Evolutionary conservation across 2,888 invertebrate genomes (phyloP), one percentile per base, ranked within the genome.

Genomic region (Nymphalis c-album): DNA sequence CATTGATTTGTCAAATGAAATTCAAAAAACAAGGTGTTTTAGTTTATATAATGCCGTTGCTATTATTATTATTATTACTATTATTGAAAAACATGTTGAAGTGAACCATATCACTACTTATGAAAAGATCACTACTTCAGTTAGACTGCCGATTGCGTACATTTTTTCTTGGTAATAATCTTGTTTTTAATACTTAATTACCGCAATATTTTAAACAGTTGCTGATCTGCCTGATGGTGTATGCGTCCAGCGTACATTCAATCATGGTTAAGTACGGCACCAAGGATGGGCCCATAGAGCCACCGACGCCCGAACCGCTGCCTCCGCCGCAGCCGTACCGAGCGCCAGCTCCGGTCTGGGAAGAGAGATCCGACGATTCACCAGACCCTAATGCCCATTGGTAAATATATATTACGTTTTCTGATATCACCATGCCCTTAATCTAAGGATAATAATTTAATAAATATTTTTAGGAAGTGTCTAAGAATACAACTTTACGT

Each of bases 251-350:
- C 80, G 90, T 87, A 83, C 89, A 93, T 59, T 92, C 93, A 74
- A 94, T 94, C 87, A 93, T 92, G 86, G 94, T 94, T 70, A 93
- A 94, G 81, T 94, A 89, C 81, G 94, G 94, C 77, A 94, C 94
- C 3, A 94, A 93, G 75, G 91, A 81, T 7, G 94, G 94, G 20
- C 94, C 94, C 57, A 94, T 94, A 60, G 87, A 90, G 80, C 94
- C 94, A 22, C 94, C 94, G 63, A 85, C 91, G 71, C 93, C 94
- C 70, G 93, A 93, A 72, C 84, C 87, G 72, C 85, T 88, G 75
- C 90, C 90, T 0, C 77, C 84, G 46, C 91, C 86, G 75, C 93
- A 87, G 80, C 94, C 94, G 60, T 93, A 87, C 80, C 88, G 93
- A 22, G 85, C 81, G 35, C 94, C 94, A 1, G 94, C 94, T 73